Evolutionary conservation across 2,113 vertebrate species (phyloP), one percentile per base, ranked within the genome.

Genomic region (Trematomus loennbergii): DNA sequence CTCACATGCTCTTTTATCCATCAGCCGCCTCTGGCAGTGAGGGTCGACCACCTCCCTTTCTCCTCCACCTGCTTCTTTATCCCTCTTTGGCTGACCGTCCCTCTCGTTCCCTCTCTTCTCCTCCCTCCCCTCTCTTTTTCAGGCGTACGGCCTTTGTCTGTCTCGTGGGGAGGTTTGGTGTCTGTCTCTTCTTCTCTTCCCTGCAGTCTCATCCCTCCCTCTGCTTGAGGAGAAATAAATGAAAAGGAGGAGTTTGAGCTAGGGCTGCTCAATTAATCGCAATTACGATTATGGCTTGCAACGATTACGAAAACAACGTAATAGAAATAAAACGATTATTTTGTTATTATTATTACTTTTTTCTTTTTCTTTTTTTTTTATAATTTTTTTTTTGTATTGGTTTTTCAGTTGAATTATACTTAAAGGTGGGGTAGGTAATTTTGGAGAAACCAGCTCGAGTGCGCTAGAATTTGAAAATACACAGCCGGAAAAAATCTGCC

Each of bases 1-100:
- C 78, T 91, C 78, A 77, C 82, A 70, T 80, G 86, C 82, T 88
- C 88, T 90, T 86, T 92, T 83, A 88, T 90, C 74, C 73, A 72
- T 86, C 76, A 69, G 3, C 78, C 2, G 66, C 88, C 75, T 83
- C 64, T 57, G 70, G 79, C 83, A 9, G 66, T 43, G 69, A 62
- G 57, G 62, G 66, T 49, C 64, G 5, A 33, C 74, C 49, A 12
- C 50, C 81, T 87, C 82, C 73, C 71, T 76, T 69, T 71, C 59
- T 76, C 48, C 40, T 78, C 85, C 85, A 87, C 81, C 84, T 84
- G 79, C 65, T 74, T 78, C 74, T 79, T 64, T 83, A 58, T 63
- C 65, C 17, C 18, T 61, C 65, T 84, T 83, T 83, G 70, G 64
- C 82, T 63, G 70, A 63, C 84, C 69, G 17, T 57, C 29, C 81